These are phyloP conservation scores for Prunella himalayana DNA, from an alignment of 2,113 vertebrate genomes.

Conservation along the genomic window DNA sequence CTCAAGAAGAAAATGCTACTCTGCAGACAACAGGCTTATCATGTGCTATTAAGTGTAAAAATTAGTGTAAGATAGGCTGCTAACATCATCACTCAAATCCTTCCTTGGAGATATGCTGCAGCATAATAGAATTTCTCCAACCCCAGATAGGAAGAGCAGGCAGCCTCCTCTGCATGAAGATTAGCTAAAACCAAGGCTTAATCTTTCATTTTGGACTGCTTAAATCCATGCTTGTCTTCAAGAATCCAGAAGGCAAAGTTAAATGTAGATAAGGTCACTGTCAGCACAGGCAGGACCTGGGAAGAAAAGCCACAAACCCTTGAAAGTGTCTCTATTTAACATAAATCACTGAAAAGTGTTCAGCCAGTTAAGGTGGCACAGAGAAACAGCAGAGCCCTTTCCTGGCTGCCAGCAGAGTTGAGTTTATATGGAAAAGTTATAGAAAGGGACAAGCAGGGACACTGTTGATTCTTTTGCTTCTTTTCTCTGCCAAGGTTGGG, in stretches of 20 bases:
- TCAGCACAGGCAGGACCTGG: not conserved
- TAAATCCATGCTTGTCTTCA: not conserved
- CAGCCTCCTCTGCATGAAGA: not conserved
- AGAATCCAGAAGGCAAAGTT: not conserved
- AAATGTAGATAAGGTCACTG: not conserved
- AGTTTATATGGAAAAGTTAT: not conserved
- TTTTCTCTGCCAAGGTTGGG: not conserved
- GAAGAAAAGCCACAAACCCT: not conserved
- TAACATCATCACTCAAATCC: slow-evolving; percentile 25
- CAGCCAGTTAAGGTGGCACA: not conserved
- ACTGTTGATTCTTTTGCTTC: not conserved
- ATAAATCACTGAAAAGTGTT: not conserved
- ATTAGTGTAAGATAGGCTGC: not conserved
- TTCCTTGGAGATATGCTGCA: not conserved
- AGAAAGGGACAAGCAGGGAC: not conserved
- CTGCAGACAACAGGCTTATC: not conserved
- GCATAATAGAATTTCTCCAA: not conserved
- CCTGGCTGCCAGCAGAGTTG: not conserved
- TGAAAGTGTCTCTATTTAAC: not conserved
- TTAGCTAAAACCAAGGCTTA: not conserved
- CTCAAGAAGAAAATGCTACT: not conserved
- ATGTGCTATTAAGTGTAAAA: not conserved
- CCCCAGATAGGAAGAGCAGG: not conserved
- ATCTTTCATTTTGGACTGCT: not conserved
- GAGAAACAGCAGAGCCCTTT: not conserved